Percentiles rank a stretch among this genome's conserved stretches.
Conservation (phyloP, 2,797 vertebrate species). For the Pseudochirops corinnae region DNA sequence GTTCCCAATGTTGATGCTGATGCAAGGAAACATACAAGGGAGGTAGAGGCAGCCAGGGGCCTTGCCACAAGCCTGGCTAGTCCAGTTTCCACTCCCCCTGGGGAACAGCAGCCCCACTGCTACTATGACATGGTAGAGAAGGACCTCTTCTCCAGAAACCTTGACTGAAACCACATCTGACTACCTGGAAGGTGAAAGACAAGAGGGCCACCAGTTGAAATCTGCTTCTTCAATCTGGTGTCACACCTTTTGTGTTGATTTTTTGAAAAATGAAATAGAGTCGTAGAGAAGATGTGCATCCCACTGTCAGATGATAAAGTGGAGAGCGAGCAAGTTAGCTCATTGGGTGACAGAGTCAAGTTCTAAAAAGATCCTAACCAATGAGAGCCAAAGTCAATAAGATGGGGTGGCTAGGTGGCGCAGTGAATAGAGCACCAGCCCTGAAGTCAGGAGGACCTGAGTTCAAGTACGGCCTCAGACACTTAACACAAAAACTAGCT, state of each 20-base stretch:
- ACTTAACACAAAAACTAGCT: too few relatives aligned
- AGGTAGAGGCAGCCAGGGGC: neutral
- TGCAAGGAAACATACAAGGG: neutral
- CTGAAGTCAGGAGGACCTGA: too few relatives aligned
- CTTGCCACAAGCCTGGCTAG: neutral
- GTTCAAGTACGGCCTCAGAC: too few relatives aligned
- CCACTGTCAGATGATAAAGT: neutral
- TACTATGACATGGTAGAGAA: neutral
- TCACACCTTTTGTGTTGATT: neutral
- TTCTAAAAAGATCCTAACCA: neutral
- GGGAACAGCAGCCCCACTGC: neutral
- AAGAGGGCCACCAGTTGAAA: neutral
- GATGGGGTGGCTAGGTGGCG: too few relatives aligned
- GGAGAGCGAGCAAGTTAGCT: neutral
- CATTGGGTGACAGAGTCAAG: neutral
- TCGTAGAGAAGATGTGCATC: neutral
- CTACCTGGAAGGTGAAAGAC: neutral
- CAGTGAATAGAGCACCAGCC: too few relatives aligned
- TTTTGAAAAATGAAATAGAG: neutral
- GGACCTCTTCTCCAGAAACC: neutral
- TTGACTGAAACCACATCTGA: neutral
- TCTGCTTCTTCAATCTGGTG: neutral
- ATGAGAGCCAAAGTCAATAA: neutral
- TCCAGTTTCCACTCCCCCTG: neutral
- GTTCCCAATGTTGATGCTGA: neutral